Evolutionary conservation across 2,888 invertebrate genomes (phyloP), one percentile per base, ranked within the genome.

Genomic region (Pycnomerus fuliginosus): DNA sequence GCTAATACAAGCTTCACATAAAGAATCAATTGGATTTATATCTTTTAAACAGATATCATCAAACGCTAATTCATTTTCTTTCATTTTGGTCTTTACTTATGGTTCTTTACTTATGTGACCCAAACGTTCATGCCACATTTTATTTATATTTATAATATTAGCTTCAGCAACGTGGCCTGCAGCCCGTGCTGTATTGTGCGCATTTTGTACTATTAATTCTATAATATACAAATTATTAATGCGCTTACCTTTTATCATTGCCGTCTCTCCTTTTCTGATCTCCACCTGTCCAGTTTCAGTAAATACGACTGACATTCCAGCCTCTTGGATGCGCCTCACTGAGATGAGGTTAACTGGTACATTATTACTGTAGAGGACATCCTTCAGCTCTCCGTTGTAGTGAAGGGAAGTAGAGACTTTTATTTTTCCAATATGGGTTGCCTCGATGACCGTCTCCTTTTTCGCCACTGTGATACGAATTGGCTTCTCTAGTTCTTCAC

Each of bases 301-400:
- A 31, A 62, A 67, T 15, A 44, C 56, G 7, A 69, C 55, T 11
- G 50, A 53, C 53, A 62, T 56, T n/a, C 61, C 62, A 23, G 55
- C 50, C 33, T 58, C 27, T 32, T 52, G 47, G 3, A 50, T 36
- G 8, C 14, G 47, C 35, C 39, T 40, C 23, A 64, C 62, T 1
- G 63, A 63, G 5, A 63, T 38, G 12, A 63, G 40, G 41, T 66
- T 64, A 41, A 64, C 52, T 25, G 62, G 61, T 2, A 57, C 50
- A 17, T 67, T 63, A 7, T 51, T 29, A 33, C 60, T 61, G 41
- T 50, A 68, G 3, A 67, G 53, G 2, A 60, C 52, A 14, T 54
- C 30, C 16, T 56, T 44, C 8, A 57, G 37, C 7, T 25, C 15
- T 22, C 49, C 52, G 16, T 39, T 20, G 20, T 20, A 20, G 5